Base-by-base conservation (phyloP, 2,888 invertebrate species). In the Tenthredo mesomela region DNA sequence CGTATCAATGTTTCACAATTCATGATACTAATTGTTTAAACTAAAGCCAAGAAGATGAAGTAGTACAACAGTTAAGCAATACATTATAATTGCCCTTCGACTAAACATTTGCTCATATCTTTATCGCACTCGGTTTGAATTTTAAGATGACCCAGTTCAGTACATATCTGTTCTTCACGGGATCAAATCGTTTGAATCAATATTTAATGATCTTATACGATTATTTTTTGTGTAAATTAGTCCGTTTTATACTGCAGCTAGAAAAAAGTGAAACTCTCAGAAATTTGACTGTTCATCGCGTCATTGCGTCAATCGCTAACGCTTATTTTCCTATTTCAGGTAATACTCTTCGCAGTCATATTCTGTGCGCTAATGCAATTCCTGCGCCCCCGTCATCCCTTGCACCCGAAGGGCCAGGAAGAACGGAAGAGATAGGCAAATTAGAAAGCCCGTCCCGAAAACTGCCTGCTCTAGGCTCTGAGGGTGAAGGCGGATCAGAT, bases 1-100 rank as follows among this genome's bases (percentile, higher is more conserved):
- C 43, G 10, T 7, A 29, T 15, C 12, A 50, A 9, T 77, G 29
- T 37, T 25, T 43, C 21, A 40, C 61, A 58, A 40, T 21, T 80
- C 61, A 15, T 18, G 21, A 77, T 58, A 61, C 80, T 61, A 80
- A 80, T 61, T 80, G 58, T 12, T 80, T n/a, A 18, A 61, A 40
- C 61, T 61, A 54, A 21, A 54, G 15, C 25, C 50, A 61, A 80
- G 33, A 61, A 80, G 33, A 61, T 40, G 43, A 80, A 61, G 40
- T 33, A 37, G 50, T 29, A 18, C n/a, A 80, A 29, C 9, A 77
- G 77, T 77, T 54, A 7, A 50, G 54, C 50, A 54, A 54, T 6
- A 10, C 10, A 10, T 29, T 10, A 25, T 29, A 12, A 3, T 2
- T 80, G 82, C 82, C 82, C 82, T 67, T 65, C 43, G 43, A 67